phyloP scores from a whole-genome alignment of 2,888 invertebrate species.

The Cacoxenus indagator region DNA sequence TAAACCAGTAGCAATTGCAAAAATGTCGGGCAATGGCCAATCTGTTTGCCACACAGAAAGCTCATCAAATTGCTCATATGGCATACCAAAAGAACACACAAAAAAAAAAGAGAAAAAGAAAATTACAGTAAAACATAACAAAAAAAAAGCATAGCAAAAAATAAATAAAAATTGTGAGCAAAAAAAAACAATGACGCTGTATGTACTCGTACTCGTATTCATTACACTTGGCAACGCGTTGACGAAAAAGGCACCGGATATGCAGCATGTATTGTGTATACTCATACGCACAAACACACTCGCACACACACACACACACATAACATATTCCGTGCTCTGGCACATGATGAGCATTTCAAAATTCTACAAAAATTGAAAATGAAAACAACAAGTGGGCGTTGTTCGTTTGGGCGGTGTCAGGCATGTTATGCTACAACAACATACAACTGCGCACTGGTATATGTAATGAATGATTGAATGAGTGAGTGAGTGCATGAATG shows the following conservation, averaged over 20 bases:
- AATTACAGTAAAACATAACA: background rate
- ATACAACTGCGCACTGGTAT: background rate
- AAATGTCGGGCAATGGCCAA: background rate
- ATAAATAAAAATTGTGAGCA: background rate
- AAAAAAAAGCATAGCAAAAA: background rate
- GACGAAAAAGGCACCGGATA: background rate
- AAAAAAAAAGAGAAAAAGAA: background rate
- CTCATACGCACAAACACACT: background rate
- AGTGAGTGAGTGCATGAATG: background rate
- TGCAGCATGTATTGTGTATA: background rate
- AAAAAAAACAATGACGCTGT: background rate
- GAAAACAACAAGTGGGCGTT: background rate
- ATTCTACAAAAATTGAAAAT: background rate
- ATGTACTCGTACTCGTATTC: background rate
- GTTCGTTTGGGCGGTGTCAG: background rate
- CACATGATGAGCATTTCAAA: constrained; percentile 13
- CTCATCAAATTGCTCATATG: constrained; percentile 11
- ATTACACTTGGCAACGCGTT: constrained; percentile 6
- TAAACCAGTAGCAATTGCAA: constrained; percentile 3
- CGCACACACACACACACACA: background rate
- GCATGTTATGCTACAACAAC: background rate
- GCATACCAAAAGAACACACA: background rate
- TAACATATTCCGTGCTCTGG: background rate
- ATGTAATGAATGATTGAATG: constrained; percentile 2
- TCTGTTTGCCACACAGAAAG: background rate